Conservation (phyloP, 2,888 invertebrate genomes). For the Melieria picta region DNA sequence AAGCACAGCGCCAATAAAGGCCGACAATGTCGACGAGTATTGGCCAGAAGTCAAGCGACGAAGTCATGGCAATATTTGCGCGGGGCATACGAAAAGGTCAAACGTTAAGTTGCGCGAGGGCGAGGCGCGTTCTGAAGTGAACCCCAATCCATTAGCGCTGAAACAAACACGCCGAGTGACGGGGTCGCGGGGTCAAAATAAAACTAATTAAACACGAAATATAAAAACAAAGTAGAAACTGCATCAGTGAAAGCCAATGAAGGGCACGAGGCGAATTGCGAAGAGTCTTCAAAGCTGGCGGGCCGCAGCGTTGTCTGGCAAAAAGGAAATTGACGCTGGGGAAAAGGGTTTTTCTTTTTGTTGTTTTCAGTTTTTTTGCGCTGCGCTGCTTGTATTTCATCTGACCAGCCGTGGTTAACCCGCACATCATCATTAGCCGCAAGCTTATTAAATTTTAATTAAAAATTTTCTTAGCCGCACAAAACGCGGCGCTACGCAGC, state of each 20-base stretch:
- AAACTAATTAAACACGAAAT: slow-evolving; percentile 37
- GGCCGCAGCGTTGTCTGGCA: neutral
- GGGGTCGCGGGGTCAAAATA: neutral
- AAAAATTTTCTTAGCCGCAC: slow-evolving; percentile 32
- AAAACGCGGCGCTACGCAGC: neutral
- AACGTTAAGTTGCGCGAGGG: no score
- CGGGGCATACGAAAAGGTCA: no score
- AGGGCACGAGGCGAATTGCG: neutral
- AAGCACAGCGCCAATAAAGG: no score
- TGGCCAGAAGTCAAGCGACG: no score
- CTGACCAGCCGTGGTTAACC: slow-evolving; percentile 35
- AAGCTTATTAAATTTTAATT: slow-evolving; percentile 48
- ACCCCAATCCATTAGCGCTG: no score
- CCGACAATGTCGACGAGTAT: no score
- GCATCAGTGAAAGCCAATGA: slow-evolving; percentile 2
- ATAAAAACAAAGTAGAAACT: slow-evolving; percentile 19
- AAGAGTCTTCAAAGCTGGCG: neutral
- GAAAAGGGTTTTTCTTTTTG: slow-evolving; percentile 17
- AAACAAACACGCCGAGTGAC: neutral
- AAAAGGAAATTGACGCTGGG: slow-evolving; percentile 14
- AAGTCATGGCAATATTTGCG: no score
- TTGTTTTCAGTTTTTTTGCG: slow-evolving; percentile 8
- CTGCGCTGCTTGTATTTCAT: slow-evolving; percentile 2
- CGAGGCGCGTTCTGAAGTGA: no score
- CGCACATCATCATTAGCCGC: slow-evolving; percentile 43